Evolutionary conservation across 2,888 invertebrate genomes (phyloP).

Genomic region (Polia nebulosa): DNA sequence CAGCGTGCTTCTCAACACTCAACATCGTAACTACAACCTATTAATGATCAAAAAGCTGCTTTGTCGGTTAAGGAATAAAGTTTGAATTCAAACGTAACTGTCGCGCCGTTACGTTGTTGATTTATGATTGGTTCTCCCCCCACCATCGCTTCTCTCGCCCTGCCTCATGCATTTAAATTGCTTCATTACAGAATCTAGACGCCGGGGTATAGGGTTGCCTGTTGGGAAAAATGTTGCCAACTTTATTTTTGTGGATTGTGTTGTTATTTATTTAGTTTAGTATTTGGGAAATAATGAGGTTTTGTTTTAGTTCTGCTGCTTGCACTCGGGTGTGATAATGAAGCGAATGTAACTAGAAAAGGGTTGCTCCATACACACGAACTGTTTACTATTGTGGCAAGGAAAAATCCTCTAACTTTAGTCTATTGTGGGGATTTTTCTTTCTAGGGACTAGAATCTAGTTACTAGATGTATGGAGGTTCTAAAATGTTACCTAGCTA

Average conservation of each 20-base stretch:
- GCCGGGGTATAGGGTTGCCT: slow-evolving; percentile 87
- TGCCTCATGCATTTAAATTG: slow-evolving; percentile 92
- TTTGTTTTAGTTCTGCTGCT: slow-evolving; percentile 52
- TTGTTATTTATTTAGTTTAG: slow-evolving; percentile 66
- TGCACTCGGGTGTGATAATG: slow-evolving; percentile 43
- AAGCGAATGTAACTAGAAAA: slow-evolving; percentile 15
- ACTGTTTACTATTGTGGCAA: neutral
- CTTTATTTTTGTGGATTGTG: slow-evolving; percentile 63
- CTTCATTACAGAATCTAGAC: slow-evolving; percentile 91
- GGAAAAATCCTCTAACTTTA: neutral
- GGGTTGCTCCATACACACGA: neutral
- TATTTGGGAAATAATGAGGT: slow-evolving; percentile 51
- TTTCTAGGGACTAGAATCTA: neutral
- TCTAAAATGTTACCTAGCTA: neutral
- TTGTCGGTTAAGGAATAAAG: neutral
- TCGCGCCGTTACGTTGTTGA: slow-evolving; percentile 70
- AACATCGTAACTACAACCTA: slow-evolving; percentile 55
- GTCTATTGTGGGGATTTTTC: neutral
- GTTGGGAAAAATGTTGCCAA: slow-evolving; percentile 74
- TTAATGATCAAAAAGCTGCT: slow-evolving; percentile 51
- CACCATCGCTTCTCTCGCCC: slow-evolving; percentile 89
- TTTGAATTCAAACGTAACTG: slow-evolving; percentile 57
- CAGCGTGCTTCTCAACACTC: slow-evolving; percentile 56
- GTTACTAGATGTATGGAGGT: neutral
- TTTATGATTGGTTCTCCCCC: slow-evolving; percentile 77